Base-by-base conservation (phyloP, 2,888 invertebrate genomes). In the Antheraea assamensis region DNA sequence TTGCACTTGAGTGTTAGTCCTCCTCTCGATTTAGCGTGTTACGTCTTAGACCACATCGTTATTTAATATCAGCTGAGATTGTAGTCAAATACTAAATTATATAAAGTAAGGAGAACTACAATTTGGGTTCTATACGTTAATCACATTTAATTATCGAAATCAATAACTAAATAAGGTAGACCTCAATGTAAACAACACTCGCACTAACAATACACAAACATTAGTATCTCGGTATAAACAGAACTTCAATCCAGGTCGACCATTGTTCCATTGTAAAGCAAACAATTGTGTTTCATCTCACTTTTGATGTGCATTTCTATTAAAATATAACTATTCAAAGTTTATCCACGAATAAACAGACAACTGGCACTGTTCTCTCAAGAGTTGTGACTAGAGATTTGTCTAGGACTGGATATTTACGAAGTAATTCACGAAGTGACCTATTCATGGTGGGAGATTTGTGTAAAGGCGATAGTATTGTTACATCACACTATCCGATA, bases 181-280 rank as follows among this genome's bases (percentile, higher is more conserved):
- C 30, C 15, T 1, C 61, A 2, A 0, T 64, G 21, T 64, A 64
- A 27, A 17, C 27, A 30, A 30, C 61, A 24, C 15, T 13, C 13
- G 58, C 3, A 24, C 58, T 24, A 58, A 24, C 24, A 58, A 58
- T 1, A 30, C 24, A 68, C 35, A 35, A 68, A 68, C 21, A 68
- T 35, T 7, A n/a, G 24, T 64, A 35, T 68, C n/a, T 13, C 68
- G 21, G 68, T 77, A 72, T 80, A 87, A 88, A 82, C 87, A 86
- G 87, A 89, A 85, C 79, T 81, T 78, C 74, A 82, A 85, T 84
- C 81, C 83, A 85, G 87, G 85, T 82, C 85, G 80, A 74, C 83
- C 81, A 86, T 92, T 91, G 91, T 75, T 77, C 80, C 75, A 85
- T 87, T 88, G 88, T 87, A 79, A 52, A 21, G 64, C 72, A 42